Base-by-base conservation (phyloP, 2,888 invertebrate species). In the Pollenia amentaria region DNA sequence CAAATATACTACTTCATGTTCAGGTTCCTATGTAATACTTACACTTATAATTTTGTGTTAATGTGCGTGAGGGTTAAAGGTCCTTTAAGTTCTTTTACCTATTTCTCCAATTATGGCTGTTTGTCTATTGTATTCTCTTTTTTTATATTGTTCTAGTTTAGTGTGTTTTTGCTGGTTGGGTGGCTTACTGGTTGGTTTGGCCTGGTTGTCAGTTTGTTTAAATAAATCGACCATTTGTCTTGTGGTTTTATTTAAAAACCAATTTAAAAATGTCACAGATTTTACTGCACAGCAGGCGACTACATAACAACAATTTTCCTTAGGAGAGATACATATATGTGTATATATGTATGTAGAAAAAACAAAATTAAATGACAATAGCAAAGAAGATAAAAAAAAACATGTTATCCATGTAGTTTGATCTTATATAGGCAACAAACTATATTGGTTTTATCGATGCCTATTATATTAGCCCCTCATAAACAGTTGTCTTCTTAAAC, bases 191-290 rank as follows among this genome's bases (percentile, higher is more conserved):
- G 29, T 46, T 16, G 7, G 7, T 12, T 42, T 62, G 18, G 46
- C 51, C 14, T 44, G 40, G 18, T 62, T 78, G 48, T 62, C 21
- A 62, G 65, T 72, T 77, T 62, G 42, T 62, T 70, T 53, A 62
- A 46, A 67, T 44, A 72, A 57, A 60, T 55, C 55, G 60, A 69
- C 55, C 67, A 82, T 85, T 88, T 85, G 76, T 82, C 81, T 82
- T 88, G 81, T 64, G 85, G 84, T 77, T 86, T 76, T 73, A 78
- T 86, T 88, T 81, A 65, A 86, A 84, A 84, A 62, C 84, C 75
- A 88, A 84, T 84, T 85, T 69, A 69, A 84, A 75, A 75, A 69
- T 78, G 85, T 79, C 85, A 86, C 85, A 55, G 85, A 82, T 86
- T 78, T 64, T 62, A 73, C 29, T 53, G 57, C 77, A 67, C 81